phyloP scores from a whole-genome alignment of 2,113 vertebrate species.

The Apistogramma diplotaenia region DNA sequence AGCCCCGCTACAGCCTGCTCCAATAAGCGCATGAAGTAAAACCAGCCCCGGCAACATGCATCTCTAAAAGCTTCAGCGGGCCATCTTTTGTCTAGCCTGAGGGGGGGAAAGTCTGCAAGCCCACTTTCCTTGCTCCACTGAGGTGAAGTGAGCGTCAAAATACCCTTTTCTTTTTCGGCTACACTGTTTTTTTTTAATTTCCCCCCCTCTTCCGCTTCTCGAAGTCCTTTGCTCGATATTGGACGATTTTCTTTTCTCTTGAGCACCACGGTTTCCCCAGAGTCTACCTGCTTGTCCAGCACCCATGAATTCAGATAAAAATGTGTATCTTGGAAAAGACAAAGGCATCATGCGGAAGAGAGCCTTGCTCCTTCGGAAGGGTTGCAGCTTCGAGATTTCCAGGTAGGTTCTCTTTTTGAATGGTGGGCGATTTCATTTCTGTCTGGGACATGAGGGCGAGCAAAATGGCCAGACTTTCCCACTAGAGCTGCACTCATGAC shows the following conservation, averaged over 20 bases:
- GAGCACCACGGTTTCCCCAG: slow-evolving; percentile 12
- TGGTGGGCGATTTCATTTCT: background rate
- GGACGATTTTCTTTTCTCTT: background rate
- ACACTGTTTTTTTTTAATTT: background rate
- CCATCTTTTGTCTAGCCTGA: slow-evolving; percentile 18
- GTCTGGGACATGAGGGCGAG: slow-evolving; percentile 23
- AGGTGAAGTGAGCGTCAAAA: slow-evolving; percentile 28
- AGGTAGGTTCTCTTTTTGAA: slow-evolving; percentile 66
- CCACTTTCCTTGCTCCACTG: slow-evolving; percentile 61
- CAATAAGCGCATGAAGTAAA: slow-evolving; percentile 31
- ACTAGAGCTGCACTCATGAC: background rate
- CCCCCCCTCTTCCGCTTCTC: slow-evolving; percentile 12
- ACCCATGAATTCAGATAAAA: slow-evolving; percentile 83
- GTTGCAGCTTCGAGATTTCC: slow-evolving; percentile 86
- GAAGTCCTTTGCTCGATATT: background rate
- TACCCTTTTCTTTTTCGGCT: background rate
- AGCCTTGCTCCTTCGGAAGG: slow-evolving; percentile 82
- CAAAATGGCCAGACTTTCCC: background rate
- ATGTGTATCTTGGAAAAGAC: slow-evolving; percentile 80
- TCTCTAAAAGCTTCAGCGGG: slow-evolving; percentile 18
- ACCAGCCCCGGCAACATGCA: slow-evolving; percentile 41
- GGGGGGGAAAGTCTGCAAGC: slow-evolving; percentile 48
- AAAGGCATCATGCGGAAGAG: slow-evolving; percentile 83
- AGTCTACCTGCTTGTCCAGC: slow-evolving; percentile 45
- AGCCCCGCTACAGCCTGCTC: slow-evolving; percentile 14